Base-by-base conservation (phyloP, 2,888 invertebrate genomes). In the Dendrolimus houi region DNA sequence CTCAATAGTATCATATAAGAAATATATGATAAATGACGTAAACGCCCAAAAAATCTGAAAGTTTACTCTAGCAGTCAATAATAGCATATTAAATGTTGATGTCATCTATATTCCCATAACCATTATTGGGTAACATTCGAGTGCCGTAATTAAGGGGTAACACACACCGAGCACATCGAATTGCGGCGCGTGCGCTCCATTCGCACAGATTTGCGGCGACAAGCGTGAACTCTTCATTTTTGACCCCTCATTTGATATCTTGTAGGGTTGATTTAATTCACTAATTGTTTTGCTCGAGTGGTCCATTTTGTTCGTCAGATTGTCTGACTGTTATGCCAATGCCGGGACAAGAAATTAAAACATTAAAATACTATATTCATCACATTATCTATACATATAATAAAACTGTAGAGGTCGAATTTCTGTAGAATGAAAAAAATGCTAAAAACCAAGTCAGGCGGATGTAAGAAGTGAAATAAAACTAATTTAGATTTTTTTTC, bases 151-250 rank as follows among this genome's bases (percentile, higher is more conserved):
- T 61, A 59, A 68, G 74, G 70, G 67, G 64, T 60, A 59, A 59
- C 61, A 59, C 69, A 65, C 60, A 74, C 70, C 69, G 62, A 64
- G 74, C 81, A 73, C 77, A 73, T 70, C 85, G 64, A 80, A 84
- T 77, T 59, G 53, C 60, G 57, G 67, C 79, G 82, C 81, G 74
- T 79, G 83, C 75, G 75, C 64, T 60, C 59, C 59, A 61, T 65
- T 62, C 59, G 63, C 62, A 66, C 63, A 58, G 64, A 82, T 79
- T 78, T 80, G 81, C 69, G 79, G 79, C 77, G 87, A 85, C 86
- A 85, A 74, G 75, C 85, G 72, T 82, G 69, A 59, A 67, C 63
- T 64, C 63, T 62, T 62, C 59, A 56, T 71, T 75, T 74, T 79
- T 77, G 79, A 75, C 75, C 62, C 60, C 59, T 64, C 58, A 57